These are phyloP conservation scores for Hippoglossus hippoglossus DNA, from an alignment of 2,797 vertebrate species.

Conservation along the genomic window DNA sequence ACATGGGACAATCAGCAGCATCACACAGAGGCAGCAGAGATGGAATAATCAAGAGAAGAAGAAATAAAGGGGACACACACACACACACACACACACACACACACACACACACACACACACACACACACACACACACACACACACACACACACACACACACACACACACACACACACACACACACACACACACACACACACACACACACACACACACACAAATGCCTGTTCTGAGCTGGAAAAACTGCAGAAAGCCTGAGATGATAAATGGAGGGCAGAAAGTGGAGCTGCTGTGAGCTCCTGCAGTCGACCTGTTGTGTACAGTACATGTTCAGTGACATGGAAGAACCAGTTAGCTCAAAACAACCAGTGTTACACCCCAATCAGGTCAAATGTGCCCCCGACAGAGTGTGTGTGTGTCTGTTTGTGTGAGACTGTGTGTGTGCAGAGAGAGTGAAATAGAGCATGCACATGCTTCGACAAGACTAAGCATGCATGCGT, in stretches of 20 bases:
- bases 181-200: too few relatives aligned
- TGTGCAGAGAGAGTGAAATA: constrained; percentile 12
- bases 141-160: background rate
- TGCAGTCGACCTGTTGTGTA: constrained; percentile 38
- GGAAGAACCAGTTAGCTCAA: constrained; percentile 46
- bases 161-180: too few relatives aligned
- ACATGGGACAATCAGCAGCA: too few relatives aligned
- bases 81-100: too few relatives aligned
- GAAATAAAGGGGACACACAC: too few relatives aligned
- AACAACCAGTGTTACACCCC: constrained; percentile 46
- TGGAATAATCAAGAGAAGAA: too few relatives aligned
- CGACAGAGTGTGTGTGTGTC: background rate
- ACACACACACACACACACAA: too few relatives aligned
- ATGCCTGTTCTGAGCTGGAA: constrained; percentile 4
- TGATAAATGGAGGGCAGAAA: constrained; percentile 25
- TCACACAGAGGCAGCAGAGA: too few relatives aligned
- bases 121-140: too few relatives aligned
- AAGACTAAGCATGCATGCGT: constrained; percentile 43
- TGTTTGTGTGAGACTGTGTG: background rate
- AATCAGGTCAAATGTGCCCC: constrained; percentile 17
- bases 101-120: too few relatives aligned
- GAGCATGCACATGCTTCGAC: constrained; percentile 44
- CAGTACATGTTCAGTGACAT: constrained; percentile 43
- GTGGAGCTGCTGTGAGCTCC: constrained; percentile 22
- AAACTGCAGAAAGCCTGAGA: constrained; percentile 32